Percentiles rank a stretch among this genome's conserved stretches.
These are phyloP conservation scores for Horisme vitalbata DNA, from an alignment of 2,888 invertebrate species.

Conservation along the genomic window DNA sequence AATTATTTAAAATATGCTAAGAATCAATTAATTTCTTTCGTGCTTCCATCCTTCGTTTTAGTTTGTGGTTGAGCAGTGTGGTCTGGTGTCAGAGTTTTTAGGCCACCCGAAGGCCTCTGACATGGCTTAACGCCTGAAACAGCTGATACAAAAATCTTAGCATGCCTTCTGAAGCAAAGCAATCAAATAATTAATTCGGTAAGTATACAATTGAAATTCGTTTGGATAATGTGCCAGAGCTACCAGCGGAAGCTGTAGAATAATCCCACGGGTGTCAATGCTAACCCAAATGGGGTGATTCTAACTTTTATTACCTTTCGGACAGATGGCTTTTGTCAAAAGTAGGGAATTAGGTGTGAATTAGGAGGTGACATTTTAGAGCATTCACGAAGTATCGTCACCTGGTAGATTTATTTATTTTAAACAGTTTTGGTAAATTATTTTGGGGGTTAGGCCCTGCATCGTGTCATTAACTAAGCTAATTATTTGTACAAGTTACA, in stretches of 20 bases:
- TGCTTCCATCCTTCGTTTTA: too few species aligned
- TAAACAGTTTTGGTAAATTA: constrained; percentile 16
- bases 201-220: too few species aligned
- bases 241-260: constrained; percentile 33
- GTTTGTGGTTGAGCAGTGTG: too few species aligned
- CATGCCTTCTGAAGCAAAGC: too few species aligned
- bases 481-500: too few species aligned
- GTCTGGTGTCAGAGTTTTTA: too few species aligned
- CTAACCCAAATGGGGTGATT: constrained; percentile 56
- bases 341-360: constrained; percentile 47
- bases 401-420: constrained; percentile 40
- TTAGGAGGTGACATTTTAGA: constrained; percentile 47
- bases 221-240: background rate
- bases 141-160: too few species aligned
- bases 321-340: constrained; percentile 50
- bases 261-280: constrained; percentile 59
- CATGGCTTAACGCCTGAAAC: too few species aligned
- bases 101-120: too few species aligned
- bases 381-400: constrained; percentile 38
- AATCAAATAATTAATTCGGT: too few species aligned
- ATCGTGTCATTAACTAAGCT: background rate
- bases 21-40: too few species aligned
- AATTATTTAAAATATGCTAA: too few species aligned
- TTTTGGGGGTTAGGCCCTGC: background rate
- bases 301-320: constrained; percentile 53